Percentiles rank a stretch among this genome's conserved stretches.
phyloP scores from a whole-genome alignment of 2,113 vertebrate species.

The Halcyon senegalensis region DNA sequence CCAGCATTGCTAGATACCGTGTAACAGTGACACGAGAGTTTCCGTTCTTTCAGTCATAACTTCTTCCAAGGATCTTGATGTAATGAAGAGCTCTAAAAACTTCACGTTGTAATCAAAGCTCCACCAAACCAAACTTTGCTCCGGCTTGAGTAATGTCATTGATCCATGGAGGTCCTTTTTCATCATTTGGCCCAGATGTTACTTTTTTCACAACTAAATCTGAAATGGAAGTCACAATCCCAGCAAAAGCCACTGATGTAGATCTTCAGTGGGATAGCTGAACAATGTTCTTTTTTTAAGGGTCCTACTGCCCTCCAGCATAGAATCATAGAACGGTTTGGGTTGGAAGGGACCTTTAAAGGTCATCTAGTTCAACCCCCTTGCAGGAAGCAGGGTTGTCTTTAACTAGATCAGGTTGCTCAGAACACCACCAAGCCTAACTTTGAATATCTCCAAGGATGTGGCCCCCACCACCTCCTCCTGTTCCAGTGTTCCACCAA shows the following conservation, averaged over 20 bases:
- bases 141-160: neutral
- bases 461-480: no score
- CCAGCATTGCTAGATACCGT: accelerated
- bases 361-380: no score
- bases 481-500: no score
- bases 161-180: neutral
- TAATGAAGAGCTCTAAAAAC: neutral
- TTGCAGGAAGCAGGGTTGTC: no score
- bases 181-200: neutral
- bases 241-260: neutral
- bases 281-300: neutral
- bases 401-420: no score
- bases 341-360: no score
- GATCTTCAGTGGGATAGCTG: neutral
- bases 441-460: no score
- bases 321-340: no score
- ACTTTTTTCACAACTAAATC: neutral
- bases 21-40: neutral
- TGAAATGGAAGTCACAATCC: neutral
- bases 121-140: neutral
- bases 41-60: neutral
- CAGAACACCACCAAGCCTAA: no score
- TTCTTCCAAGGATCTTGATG: neutral
- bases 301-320: neutral
- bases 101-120: neutral